Evolutionary conservation across 2,797 vertebrate species (phyloP).

Genomic region (Hephaestus fuliginosus): DNA sequence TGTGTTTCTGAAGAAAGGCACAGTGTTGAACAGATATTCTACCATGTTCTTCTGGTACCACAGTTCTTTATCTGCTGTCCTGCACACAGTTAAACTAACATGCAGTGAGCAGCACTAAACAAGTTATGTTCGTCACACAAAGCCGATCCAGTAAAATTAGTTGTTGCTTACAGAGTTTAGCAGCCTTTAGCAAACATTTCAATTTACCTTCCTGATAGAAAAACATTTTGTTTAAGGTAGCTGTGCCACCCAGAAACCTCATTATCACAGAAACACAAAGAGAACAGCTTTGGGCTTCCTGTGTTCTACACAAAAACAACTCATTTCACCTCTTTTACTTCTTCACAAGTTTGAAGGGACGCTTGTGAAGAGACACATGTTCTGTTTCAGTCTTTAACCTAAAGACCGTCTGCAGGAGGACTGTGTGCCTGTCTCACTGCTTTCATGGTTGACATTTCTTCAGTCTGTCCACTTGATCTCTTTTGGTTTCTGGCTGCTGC

Average conservation of each 20-base stretch:
- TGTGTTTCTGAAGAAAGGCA: too few relatives aligned
- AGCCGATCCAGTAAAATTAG: background rate
- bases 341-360: background rate
- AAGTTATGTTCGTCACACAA: background rate
- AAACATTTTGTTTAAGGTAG: background rate
- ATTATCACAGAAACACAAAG: background rate
- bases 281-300: background rate
- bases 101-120: too few relatives aligned
- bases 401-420: background rate
- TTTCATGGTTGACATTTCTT: background rate
- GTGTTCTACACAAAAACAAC: background rate
- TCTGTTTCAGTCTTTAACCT: background rate
- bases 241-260: background rate
- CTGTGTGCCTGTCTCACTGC: background rate
- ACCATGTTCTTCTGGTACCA: too few relatives aligned
- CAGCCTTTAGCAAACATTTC: background rate
- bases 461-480: conserved; percentile 5
- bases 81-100: too few relatives aligned
- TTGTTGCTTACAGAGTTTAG: background rate
- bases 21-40: too few relatives aligned
- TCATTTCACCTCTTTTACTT: background rate
- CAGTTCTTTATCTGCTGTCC: too few relatives aligned
- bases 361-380: background rate
- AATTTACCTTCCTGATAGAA: background rate
- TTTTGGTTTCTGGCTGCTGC: background rate